phyloP scores from a whole-genome alignment of 1,140 invertebrate genomes.

The Whitmania pigra region DNA sequence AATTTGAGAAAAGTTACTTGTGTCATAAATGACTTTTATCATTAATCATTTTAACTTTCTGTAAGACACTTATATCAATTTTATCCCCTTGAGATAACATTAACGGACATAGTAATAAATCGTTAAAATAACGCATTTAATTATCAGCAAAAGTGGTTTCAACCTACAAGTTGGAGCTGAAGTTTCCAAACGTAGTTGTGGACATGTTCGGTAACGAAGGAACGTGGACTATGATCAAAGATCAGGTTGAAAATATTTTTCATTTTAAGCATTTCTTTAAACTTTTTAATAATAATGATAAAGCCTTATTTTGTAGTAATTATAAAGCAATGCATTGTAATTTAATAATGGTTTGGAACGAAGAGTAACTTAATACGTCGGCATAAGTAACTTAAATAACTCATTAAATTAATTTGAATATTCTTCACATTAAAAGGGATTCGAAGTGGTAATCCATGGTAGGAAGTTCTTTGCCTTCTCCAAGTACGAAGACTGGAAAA shows the following conservation, averaged over 20 bases:
- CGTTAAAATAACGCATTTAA: no score
- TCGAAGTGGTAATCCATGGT: conserved; percentile 38
- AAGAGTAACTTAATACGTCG: no score
- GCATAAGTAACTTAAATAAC: no score
- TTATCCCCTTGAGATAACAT: neutral
- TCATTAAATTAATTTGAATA: neutral
- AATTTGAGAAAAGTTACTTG: no score
- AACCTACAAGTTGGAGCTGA: conserved; percentile 31
- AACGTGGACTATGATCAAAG: conserved; percentile 50
- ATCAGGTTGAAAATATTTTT: conserved; percentile 36
- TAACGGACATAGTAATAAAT: no score
- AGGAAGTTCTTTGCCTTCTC: conserved; percentile 47
- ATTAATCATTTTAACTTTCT: no score
- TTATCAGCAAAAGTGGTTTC: neutral
- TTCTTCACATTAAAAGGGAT: conserved; percentile 30
- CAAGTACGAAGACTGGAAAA: conserved; percentile 36
- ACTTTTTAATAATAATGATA: no score
- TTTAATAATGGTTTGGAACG: no score
- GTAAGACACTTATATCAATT: no score
- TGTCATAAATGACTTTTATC: no score
- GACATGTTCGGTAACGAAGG: conserved; percentile 45
- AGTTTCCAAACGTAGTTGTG: conserved; percentile 44
- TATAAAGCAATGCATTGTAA: no score
- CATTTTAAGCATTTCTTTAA: neutral
- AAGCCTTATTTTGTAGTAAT: no score